phyloP scores from a whole-genome alignment of 1,140 invertebrate genomes.

The Bombus picipes region DNA sequence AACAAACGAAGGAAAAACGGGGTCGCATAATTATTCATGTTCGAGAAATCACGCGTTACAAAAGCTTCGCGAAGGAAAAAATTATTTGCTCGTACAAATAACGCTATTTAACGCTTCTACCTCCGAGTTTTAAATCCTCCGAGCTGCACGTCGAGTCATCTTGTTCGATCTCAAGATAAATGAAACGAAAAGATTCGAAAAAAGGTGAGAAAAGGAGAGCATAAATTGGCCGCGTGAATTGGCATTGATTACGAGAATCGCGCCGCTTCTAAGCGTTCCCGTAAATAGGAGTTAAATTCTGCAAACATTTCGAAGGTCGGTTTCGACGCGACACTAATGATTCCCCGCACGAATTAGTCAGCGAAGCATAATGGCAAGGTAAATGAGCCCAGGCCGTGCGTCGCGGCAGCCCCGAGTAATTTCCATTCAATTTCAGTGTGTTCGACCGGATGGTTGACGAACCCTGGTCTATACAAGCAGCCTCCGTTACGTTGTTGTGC shows the following conservation, averaged over 20 bases:
- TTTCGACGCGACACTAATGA: constrained; percentile 6
- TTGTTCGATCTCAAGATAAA: not conserved
- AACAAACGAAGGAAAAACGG: not conserved
- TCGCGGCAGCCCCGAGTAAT: not conserved
- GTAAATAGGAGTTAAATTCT: constrained; percentile 29
- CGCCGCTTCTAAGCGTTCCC: not conserved
- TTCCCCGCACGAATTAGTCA: constrained; percentile 14
- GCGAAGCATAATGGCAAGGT: constrained; percentile 8
- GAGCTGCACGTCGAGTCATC: not conserved
- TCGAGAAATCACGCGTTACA: not conserved
- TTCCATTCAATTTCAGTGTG: constrained; percentile 15
- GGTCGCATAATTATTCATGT: not conserved
- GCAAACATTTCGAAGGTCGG: constrained; percentile 28
- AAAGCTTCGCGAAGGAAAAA: not conserved
- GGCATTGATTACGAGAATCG: not conserved
- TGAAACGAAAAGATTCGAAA: not conserved
- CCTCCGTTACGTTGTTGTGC: not conserved
- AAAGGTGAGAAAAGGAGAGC: not conserved
- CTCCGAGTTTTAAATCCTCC: not conserved
- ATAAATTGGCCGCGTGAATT: not conserved
- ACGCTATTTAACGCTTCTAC: not conserved
- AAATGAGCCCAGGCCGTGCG: not conserved
- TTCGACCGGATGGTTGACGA: not conserved
- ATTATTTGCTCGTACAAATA: not conserved
- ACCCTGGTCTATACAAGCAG: not conserved